Base-by-base conservation (phyloP, 2,113 vertebrate genomes). In the Scomber scombrus region DNA sequence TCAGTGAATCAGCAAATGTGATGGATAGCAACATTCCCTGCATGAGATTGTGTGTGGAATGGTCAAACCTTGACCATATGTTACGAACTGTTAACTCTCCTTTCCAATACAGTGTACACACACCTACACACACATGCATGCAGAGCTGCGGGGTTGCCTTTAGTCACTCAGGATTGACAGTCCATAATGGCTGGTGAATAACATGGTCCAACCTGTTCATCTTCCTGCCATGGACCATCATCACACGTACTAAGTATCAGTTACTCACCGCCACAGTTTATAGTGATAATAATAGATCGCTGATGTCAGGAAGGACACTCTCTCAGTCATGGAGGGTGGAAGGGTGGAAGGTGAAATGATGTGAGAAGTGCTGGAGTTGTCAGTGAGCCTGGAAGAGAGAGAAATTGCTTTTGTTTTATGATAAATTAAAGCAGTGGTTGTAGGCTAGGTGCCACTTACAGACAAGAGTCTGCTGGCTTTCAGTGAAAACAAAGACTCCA, bases 1-100 rank as follows among this genome's bases (percentile, higher is more conserved):
- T 68, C 57, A 56, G 43, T 67, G 51, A 86, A 80, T 89, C 87
- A 89, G 70, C 69, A 74, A 81, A 80, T 71, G 54, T 89, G 86
- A 91, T 91, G 81, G 64, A 88, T 87, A 52, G 45, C 51, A 66
- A 14, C 19, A 13, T 76, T 81, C 64, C 11, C 54, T 67, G 18
- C 75, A 34, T 71, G 56, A 45, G 47, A 70, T 10, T 63, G 10
- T 66, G 54, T 50, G 60, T 31, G 14, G 7, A 50, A 31, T 45
- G 61, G 45, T 50, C 66, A 71, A 26, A 69, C 69, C 69, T 78
- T 82, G 65, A 73, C 64, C 67, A 54, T 43, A 73, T 58, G 50
- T 19, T 60, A 19, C 67, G 4, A 19, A 46, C 55, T 69, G n/a
- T 79, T 31, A 26, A 29, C 6, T 64, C 51, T 51, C 14, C 31